These are phyloP conservation scores for Metallyticus violacea DNA, from an alignment of 2,888 invertebrate species.

Conservation along the genomic window DNA sequence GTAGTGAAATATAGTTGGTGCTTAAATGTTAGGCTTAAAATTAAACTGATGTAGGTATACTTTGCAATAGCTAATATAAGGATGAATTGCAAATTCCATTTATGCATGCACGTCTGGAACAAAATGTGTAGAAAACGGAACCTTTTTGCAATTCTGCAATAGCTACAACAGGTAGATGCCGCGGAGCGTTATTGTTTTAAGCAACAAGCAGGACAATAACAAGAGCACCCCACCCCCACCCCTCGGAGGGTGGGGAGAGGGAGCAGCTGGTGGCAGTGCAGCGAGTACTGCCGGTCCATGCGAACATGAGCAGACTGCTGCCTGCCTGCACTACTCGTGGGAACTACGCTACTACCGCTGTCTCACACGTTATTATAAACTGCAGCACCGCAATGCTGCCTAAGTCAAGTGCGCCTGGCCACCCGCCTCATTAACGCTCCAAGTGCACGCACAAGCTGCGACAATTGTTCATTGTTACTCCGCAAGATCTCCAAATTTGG, in stretches of 20 bases:
- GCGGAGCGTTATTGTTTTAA: not conserved
- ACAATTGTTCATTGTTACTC: too few species aligned
- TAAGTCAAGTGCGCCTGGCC: not conserved
- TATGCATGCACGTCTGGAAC: not conserved
- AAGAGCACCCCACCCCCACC: not conserved
- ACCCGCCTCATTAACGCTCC: not conserved
- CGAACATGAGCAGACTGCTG: not conserved
- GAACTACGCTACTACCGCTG: constrained; percentile 3
- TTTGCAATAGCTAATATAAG: too few species aligned
- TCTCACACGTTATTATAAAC: constrained; percentile 16
- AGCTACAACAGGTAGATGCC: not conserved
- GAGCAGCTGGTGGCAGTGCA: not conserved
- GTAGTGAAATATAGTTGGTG: too few species aligned
- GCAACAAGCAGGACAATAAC: too few species aligned
- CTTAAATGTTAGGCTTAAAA: too few species aligned
- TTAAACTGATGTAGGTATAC: too few species aligned
- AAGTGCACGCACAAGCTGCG: not conserved
- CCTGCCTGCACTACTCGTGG: not conserved
- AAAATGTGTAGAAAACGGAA: too few species aligned
- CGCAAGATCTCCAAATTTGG: too few species aligned
- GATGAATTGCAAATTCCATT: too few species aligned
- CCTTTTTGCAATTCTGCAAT: not conserved
- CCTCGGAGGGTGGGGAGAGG: not conserved
- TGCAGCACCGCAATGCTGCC: not conserved
- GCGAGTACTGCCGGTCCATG: not conserved